These are phyloP conservation scores for Setipinna tenuifilis DNA, from an alignment of 2,797 vertebrate species.

Conservation along the genomic window DNA sequence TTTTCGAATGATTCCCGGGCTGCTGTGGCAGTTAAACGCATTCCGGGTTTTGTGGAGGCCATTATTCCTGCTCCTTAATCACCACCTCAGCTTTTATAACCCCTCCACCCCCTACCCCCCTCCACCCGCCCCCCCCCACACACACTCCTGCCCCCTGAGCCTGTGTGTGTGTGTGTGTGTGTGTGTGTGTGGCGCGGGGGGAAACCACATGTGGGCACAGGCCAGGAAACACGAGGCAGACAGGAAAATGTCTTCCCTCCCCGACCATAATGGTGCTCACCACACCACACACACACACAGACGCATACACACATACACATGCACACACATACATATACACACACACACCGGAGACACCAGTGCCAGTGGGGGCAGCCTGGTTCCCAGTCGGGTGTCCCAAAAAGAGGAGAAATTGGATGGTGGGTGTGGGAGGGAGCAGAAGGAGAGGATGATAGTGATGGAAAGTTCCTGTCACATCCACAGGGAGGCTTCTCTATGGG, in stretches of 20 bases:
- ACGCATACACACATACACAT: no score
- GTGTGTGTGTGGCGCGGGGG: slow-evolving; percentile 70
- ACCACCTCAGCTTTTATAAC: slow-evolving; percentile 80
- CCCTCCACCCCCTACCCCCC: slow-evolving; percentile 45
- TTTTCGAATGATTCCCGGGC: slow-evolving; percentile 63
- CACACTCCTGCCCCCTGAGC: slow-evolving; percentile 48
- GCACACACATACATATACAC: no score
- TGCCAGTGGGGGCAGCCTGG: neutral
- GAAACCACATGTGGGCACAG: slow-evolving; percentile 74
- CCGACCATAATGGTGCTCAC: slow-evolving; percentile 50
- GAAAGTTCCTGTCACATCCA: slow-evolving; percentile 4
- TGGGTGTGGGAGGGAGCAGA: neutral
- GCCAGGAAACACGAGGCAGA: slow-evolving; percentile 64
- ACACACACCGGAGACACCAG: neutral
- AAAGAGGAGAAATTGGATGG: no score
- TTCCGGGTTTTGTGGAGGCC: slow-evolving; percentile 81
- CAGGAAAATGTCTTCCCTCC: slow-evolving; percentile 49
- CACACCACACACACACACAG: slow-evolving; percentile 33
- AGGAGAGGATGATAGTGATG: neutral
- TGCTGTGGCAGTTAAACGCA: slow-evolving; percentile 72
- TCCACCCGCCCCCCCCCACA: neutral
- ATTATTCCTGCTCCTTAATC: slow-evolving; percentile 82
- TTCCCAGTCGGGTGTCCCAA: neutral
- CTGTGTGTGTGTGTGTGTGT: slow-evolving; percentile 53
- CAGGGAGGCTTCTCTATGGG: neutral